Evolutionary conservation across 2,888 invertebrate genomes (phyloP).

Genomic region (Anagyrus pseudococci): DNA sequence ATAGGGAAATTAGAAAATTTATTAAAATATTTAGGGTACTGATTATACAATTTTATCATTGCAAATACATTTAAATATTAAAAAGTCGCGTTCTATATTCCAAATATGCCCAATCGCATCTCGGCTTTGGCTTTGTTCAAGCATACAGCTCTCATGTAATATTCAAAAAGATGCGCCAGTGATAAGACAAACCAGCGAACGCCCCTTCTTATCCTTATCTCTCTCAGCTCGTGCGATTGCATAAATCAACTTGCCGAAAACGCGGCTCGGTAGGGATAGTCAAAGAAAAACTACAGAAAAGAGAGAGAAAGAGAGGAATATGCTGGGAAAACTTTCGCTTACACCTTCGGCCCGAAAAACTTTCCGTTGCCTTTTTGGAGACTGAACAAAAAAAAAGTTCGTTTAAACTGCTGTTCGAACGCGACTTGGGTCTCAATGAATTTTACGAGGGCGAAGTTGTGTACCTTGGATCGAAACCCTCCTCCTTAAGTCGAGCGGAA

Average conservation of each 20-base stretch:
- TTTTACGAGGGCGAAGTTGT: constrained; percentile 4
- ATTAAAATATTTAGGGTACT: too few species aligned
- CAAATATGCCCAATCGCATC: too few species aligned
- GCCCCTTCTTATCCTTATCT: too few species aligned
- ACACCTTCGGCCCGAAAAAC: constrained; percentile 26
- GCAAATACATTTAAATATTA: too few species aligned
- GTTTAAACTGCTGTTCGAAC: constrained; percentile 14
- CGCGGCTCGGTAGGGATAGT: not conserved
- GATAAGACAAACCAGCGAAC: too few species aligned
- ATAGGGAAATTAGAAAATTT: too few species aligned
- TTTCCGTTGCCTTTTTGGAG: constrained; percentile 7
- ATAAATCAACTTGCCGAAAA: not conserved
- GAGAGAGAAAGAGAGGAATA: not conserved
- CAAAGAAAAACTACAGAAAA: not conserved
- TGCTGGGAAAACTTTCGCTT: constrained; percentile 25
- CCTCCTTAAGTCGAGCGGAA: too few species aligned
- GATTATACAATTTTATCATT: too few species aligned
- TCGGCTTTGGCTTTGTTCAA: too few species aligned
- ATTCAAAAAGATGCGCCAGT: not conserved
- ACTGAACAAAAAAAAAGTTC: too few species aligned
- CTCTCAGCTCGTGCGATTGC: too few species aligned
- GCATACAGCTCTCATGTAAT: not conserved
- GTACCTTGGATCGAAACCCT: not conserved
- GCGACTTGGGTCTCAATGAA: constrained; percentile 27
- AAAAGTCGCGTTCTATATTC: too few species aligned